phyloP scores from a whole-genome alignment of 2,888 invertebrate genomes.

The Nomada fucata region DNA sequence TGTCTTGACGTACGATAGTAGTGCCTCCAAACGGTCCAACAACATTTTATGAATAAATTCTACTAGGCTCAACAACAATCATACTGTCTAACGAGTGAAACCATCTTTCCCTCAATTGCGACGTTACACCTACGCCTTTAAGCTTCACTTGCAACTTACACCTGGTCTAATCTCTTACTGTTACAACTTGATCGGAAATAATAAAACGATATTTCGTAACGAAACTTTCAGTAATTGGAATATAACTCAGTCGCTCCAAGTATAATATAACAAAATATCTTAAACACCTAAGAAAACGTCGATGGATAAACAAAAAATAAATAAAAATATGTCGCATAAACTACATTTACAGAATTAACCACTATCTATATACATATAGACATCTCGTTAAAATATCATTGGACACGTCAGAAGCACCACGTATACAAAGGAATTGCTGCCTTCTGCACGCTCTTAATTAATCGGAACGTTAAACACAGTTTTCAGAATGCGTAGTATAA shows the following conservation, averaged over 20 bases:
- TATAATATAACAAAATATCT: not conserved
- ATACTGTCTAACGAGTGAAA: not conserved
- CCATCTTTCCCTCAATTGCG: not conserved
- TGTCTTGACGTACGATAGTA: not conserved
- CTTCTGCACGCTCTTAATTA: conserved; percentile 20
- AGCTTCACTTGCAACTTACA: not conserved
- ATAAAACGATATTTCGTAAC: not conserved
- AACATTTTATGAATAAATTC: conserved; percentile 5
- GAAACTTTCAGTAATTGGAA: not conserved
- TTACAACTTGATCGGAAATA: not conserved
- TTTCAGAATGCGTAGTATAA: conserved; percentile 41
- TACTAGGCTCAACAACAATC: not conserved
- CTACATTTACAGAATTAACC: not conserved
- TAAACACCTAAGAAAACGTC: not conserved
- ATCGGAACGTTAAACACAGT: conserved; percentile 42
- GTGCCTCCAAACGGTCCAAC: conserved; percentile 47
- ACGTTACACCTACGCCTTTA: not conserved
- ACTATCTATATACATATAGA: not conserved
- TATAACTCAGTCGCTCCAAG: not conserved
- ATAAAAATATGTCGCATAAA: not conserved
- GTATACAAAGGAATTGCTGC: conserved; percentile 32
- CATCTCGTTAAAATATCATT: conserved; percentile 7
- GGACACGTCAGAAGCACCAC: conserved; percentile 38
- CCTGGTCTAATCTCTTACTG: not conserved
- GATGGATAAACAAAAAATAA: not conserved